Conservation (phyloP, 2,888 invertebrate genomes). For the Cerastis leucographa region DNA sequence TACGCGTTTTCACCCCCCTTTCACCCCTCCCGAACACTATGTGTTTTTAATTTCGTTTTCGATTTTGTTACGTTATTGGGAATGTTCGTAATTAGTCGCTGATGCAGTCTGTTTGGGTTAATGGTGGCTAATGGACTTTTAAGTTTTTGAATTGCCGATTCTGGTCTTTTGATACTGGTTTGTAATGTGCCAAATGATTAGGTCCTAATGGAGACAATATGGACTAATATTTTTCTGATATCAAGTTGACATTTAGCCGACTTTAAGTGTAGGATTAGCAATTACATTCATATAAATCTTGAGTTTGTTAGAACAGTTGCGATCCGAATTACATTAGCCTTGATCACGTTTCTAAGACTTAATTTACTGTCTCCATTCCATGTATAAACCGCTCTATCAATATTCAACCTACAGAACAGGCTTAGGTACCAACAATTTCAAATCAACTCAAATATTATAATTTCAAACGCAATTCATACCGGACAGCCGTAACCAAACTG, state of each 20-base stretch:
- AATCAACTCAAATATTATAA: conserved; percentile 47
- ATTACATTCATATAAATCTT: background rate
- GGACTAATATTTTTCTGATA: conserved; percentile 36
- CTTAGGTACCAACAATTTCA: conserved; percentile 19
- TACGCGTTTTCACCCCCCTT: conserved; percentile 79
- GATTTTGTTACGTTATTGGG: conserved; percentile 70
- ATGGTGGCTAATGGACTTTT: conserved; percentile 47
- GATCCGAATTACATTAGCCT: conserved; percentile 1
- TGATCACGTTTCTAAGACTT: conserved; percentile 8
- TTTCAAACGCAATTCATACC: conserved; percentile 35
- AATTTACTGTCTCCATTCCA: background rate
- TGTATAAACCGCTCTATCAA: conserved; percentile 3
- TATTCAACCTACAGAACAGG: conserved; percentile 3
- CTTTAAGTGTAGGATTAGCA: conserved; percentile 19
- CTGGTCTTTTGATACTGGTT: conserved; percentile 23
- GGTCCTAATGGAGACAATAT: conserved; percentile 41
- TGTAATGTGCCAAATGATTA: conserved; percentile 26
- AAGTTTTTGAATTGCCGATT: conserved; percentile 29
- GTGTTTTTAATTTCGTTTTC: conserved; percentile 77
- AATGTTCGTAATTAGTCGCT: conserved; percentile 60
- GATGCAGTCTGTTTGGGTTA: conserved; percentile 53
- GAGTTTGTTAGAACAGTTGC: background rate
- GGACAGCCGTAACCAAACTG: conserved; percentile 43
- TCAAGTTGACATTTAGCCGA: background rate
- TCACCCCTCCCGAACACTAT: conserved; percentile 65